phyloP scores from a whole-genome alignment of 2,797 vertebrate species.

The Danio kyathit region DNA sequence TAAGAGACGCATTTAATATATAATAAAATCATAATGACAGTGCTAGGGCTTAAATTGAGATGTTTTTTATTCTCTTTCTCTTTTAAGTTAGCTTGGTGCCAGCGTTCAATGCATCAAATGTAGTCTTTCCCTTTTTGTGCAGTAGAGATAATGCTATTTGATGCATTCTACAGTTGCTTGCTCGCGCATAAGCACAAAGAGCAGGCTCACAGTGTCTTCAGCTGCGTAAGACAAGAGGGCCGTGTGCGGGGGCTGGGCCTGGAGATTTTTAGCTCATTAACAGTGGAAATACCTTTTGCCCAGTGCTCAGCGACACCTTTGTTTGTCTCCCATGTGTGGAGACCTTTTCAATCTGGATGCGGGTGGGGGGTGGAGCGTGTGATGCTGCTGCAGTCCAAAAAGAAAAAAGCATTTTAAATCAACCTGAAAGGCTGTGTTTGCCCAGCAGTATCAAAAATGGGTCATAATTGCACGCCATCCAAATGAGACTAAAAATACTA shows the following conservation, averaged over 20 bases:
- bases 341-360: constrained; percentile 41
- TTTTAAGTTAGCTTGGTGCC: too few species aligned
- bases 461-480: not conserved
- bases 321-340: constrained; percentile 40
- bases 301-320: constrained; percentile 75
- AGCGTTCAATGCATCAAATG: not conserved
- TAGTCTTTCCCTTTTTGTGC: not conserved
- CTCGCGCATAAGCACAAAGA: constrained; percentile 72
- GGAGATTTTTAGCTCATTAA: constrained; percentile 76
- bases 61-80: too few species aligned
- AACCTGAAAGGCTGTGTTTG: not conserved
- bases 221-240: constrained; percentile 76
- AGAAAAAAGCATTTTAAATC: not conserved
- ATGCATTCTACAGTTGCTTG: not conserved
- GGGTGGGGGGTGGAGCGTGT: constrained; percentile 62
- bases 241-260: constrained; percentile 56
- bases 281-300: constrained; percentile 75
- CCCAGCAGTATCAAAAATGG: not conserved
- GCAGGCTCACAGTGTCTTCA: constrained; percentile 74
- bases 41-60: too few species aligned
- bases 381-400: not conserved
- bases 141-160: not conserved
- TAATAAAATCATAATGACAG: too few species aligned
- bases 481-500: constrained; percentile 37
- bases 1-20: too few species aligned